Evolutionary conservation across 2,797 vertebrate genomes (phyloP).

Genomic region (Tinamus major): DNA sequence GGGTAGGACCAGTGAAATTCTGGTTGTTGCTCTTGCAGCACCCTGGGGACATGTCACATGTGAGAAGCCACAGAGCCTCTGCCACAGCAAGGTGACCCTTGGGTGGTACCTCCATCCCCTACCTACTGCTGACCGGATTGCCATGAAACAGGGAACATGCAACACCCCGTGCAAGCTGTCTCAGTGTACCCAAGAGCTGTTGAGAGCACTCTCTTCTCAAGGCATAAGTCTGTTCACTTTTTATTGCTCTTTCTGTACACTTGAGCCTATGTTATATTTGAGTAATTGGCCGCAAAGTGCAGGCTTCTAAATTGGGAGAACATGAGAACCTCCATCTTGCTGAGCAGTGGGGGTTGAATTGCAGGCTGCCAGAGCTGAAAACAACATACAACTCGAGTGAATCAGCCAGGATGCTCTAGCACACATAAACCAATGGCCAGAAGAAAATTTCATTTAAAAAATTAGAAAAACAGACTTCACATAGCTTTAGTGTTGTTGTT

Average conservation of each 20-base stretch:
- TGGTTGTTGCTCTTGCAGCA: not conserved
- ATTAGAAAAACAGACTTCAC: not conserved
- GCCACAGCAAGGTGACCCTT: not conserved
- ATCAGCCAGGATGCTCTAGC: not conserved
- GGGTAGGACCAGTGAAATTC: not conserved
- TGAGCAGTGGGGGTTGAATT: not conserved
- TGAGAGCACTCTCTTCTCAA: not conserved
- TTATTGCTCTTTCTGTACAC: not conserved
- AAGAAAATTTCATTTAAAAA: slow-evolving; percentile 11
- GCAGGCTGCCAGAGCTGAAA: slow-evolving; percentile 16
- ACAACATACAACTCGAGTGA: slow-evolving; percentile 7
- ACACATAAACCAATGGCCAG: not conserved
- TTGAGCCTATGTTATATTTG: not conserved
- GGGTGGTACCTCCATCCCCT: not conserved
- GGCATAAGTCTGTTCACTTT: not conserved
- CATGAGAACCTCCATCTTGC: slow-evolving; percentile 1
- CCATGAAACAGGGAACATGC: not conserved
- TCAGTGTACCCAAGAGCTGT: fast-evolving
- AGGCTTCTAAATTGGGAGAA: slow-evolving; percentile 4
- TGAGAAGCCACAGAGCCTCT: not conserved
- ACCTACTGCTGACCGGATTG: not conserved
- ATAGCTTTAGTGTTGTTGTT: not conserved
- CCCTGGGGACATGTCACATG: not conserved
- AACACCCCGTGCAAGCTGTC: not conserved
- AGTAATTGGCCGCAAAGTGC: slow-evolving; percentile 20